phyloP scores from a whole-genome alignment of 2,113 vertebrate genomes.

The Brachypodius melanocephalos region DNA sequence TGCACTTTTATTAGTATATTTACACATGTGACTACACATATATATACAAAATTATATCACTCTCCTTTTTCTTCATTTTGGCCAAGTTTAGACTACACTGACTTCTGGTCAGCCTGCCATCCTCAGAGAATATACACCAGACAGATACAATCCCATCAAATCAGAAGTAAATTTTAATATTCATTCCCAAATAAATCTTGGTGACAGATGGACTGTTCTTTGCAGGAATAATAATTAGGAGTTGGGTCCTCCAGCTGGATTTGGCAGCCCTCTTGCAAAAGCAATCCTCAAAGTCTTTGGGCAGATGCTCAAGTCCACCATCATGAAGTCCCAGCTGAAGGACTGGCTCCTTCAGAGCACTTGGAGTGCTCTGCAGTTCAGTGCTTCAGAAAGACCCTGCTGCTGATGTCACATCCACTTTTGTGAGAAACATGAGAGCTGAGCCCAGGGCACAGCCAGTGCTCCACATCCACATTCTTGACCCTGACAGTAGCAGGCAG shows the following conservation, averaged over 20 bases:
- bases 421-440: background rate
- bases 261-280: background rate
- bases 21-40: background rate
- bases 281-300: background rate
- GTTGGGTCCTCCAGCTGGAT: background rate
- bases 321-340: background rate
- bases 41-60: background rate
- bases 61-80: background rate
- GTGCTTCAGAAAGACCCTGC: background rate
- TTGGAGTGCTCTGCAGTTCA: background rate
- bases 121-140: background rate
- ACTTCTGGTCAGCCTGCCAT: background rate
- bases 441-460: background rate
- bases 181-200: conserved; percentile 11
- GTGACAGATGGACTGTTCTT: conserved; percentile 10
- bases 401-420: background rate
- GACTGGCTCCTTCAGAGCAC: background rate
- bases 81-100: background rate
- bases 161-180: background rate
- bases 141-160: background rate
- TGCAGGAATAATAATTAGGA: background rate
- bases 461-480: too few relatives aligned
- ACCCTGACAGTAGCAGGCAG: background rate
- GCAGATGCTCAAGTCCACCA: background rate
- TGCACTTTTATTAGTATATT: background rate